Conservation (phyloP, 2,888 invertebrate species). For the Oasisia sp. region DNA sequence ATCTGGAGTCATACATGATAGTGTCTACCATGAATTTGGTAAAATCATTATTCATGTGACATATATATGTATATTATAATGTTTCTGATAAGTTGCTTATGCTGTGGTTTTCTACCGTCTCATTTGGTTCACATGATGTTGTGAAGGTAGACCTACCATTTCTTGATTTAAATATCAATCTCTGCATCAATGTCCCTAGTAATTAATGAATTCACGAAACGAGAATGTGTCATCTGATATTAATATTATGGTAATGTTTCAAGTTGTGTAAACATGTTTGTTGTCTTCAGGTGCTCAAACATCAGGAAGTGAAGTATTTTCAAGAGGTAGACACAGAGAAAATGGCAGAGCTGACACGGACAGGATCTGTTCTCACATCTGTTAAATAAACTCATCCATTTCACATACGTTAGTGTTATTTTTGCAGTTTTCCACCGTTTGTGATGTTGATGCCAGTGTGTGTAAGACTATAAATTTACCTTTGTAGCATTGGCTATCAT, state of each 20-base stretch:
- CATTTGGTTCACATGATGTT: background rate
- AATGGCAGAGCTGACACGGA: background rate
- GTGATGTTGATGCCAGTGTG: too few species aligned
- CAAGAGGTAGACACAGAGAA: background rate
- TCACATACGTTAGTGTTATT: background rate
- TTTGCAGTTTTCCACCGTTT: background rate
- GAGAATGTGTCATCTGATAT: background rate
- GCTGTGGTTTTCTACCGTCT: too few species aligned
- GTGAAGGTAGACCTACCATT: background rate
- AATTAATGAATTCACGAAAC: background rate
- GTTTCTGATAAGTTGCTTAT: too few species aligned
- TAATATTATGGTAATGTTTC: too few species aligned
- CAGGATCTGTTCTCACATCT: background rate
- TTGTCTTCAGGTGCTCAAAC: background rate
- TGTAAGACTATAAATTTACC: too few species aligned
- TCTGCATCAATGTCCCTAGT: background rate
- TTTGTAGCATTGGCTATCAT: too few species aligned
- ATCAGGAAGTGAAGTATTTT: background rate
- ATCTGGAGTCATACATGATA: too few species aligned
- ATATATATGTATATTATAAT: too few species aligned
- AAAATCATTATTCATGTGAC: too few species aligned
- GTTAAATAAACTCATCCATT: background rate
- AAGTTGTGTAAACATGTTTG: background rate
- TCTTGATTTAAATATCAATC: background rate
- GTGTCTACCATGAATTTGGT: too few species aligned